These are phyloP conservation scores for Anomalospiza imberbis DNA, from an alignment of 2,797 vertebrate species.

Conservation along the genomic window DNA sequence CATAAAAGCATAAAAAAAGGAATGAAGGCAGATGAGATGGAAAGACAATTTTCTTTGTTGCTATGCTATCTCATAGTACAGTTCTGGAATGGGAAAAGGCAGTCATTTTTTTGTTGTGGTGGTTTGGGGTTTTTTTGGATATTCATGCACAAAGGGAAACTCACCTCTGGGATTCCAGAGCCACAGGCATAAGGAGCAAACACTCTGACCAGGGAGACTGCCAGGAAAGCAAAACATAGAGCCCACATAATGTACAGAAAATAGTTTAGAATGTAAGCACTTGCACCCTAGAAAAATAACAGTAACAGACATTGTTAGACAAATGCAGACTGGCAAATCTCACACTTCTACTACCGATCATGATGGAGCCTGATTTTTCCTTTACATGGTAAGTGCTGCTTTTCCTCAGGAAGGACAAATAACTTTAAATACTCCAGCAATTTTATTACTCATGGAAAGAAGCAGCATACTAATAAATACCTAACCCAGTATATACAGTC, in stretches of 20 bases:
- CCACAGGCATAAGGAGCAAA: constrained; percentile 98
- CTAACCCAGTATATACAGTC: neutral
- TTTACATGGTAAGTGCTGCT: neutral
- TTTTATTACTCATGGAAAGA: neutral
- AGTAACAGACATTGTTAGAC: constrained; percentile 44
- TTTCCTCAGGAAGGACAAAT: neutral
- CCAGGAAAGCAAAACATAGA: constrained; percentile 91
- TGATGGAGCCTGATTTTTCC: neutral
- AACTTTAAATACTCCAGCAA: neutral
- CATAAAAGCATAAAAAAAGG: neutral
- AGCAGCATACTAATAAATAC: neutral
- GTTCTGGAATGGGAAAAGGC: neutral
- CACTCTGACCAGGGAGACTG: constrained; percentile 92
- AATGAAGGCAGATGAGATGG: neutral
- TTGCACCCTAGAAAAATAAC: constrained; percentile 83
- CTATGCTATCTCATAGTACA: neutral
- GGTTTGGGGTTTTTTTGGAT: neutral
- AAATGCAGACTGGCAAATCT: neutral
- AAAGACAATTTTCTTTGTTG: neutral
- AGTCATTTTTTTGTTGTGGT: neutral
- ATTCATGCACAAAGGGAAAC: neutral
- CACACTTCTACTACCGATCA: neutral
- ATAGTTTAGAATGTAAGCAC: constrained; percentile 94
- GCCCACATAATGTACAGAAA: constrained; percentile 94
- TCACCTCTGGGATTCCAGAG: constrained; percentile 96